Evolutionary conservation across 1,140 invertebrate species (phyloP), one percentile per base, ranked within the genome.

Genomic region (Aricia agestis): DNA sequence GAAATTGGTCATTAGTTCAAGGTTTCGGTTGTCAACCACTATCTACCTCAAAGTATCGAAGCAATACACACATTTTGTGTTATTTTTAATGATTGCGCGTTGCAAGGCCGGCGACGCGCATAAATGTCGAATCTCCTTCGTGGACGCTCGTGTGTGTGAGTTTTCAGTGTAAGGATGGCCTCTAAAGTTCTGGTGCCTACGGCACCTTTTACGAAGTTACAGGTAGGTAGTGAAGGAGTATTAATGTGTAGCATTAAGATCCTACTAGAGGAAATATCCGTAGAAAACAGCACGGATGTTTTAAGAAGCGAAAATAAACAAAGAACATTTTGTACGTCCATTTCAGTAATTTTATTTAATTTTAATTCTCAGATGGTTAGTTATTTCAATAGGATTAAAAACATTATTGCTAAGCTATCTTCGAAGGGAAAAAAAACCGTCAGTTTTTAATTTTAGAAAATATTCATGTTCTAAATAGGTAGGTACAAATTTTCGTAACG

Each of bases 41-140:
- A 73, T 80, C 78, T 81, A 82, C 78, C 84, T 82, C 80, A 81
- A 77, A 78, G 68, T 71, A 77, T 75, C 63, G 72, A 52, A 74
- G 73, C 72, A 66, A 79, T 77, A 77, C 72, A 79, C 81, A 76
- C 81, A 74, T 78, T 77, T 80, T 76, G 78, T 81, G 77, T 84
- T 89, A 87, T 86, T 89, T 86, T 86, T 88, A 84, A 85, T 86
- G 82, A 87, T 87, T 86, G 85, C 85, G 81, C 76, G 82, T 80
- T 80, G 78, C 85, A 85, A 86, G 86, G 84, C 76, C 82, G 10
- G 52, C n/a, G 52, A 36, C 52, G 7, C 58, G 79, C 75, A 81
- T 84, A 85, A 87, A 89, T 90, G 88, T 83, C 76, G 72, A 72
- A 61, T 71, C 68, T 72, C 70, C 19, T 57, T 32, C 36, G 59